Base-by-base conservation (phyloP, 2,797 vertebrate genomes). In the Avahi laniger region DNA sequence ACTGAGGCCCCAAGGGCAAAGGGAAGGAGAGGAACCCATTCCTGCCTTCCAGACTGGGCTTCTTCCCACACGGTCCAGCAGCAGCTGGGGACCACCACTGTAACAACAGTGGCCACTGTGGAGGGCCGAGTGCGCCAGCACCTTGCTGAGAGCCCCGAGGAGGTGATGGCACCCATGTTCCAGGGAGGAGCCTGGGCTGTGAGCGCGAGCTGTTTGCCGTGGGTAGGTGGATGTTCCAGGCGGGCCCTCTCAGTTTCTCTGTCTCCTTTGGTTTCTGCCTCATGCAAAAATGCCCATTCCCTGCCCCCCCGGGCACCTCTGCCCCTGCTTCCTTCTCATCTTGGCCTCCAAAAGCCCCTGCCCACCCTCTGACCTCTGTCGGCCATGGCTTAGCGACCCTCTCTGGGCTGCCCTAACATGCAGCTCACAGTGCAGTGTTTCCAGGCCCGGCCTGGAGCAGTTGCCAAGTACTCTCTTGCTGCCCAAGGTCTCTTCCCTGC, bases 271-370 rank as follows among this genome's bases (percentile, higher is more conserved):
- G 33, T 63, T 28, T 50, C 10, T 61, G n/a, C 79, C 24, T 65
- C 38, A 20, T 38, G 67, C 26, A 97, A 96, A 91, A 95, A 79
- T 38, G 88, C 33, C 97, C 97, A 94, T 94, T 96, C 92, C 97
- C 90, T 78, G 91, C 94, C 97, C 24, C 24, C 41, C 82, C 12
- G 5, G 54, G 38, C 7, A 28, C 41, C 70, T 20, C 15, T 1
- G 20, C 50, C 52, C 46, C 7, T 5, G 28, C n/a, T 41, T 59
- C 79, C 48, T 76, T 65, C 48, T 81, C 59, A 35, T 63, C 41
- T 26, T 50, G 50, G 24, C 30, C 61, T 73, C 83, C 41, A 26
- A 59, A 75, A 69, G 33, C n/a, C 59, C 14, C 61, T 57, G 41
- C 59, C 83, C 50, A 61, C 26, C 15, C 70, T 7, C 63, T 46